Base-by-base conservation (phyloP, 1,140 invertebrate genomes). In the Agrilus planipennis region DNA sequence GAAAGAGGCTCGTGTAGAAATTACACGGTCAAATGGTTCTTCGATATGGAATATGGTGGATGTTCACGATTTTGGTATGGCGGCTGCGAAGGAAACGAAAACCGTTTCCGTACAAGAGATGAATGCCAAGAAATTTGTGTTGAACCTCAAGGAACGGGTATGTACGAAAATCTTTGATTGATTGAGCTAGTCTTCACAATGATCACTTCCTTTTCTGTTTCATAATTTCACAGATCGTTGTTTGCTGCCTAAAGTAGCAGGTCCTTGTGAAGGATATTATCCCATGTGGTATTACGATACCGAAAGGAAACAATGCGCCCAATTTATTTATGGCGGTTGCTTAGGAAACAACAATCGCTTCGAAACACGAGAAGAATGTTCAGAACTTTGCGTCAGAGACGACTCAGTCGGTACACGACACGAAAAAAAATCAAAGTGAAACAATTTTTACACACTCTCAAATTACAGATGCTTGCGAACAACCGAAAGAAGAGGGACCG, bases 1-100 rank as follows among this genome's bases (percentile, higher is more conserved):
- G 86, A 90, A 44, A 71, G 78, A 9, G 89, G 89, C 1, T 52
- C 71, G 0, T 91, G 89, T 54, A 66, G 75, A 15, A 85, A 92
- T 55, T 94, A 81, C 63, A 81, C 81, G 0, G 80, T 90, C 34
- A 79, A 83, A 53, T 94, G 86, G 83, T 92, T 77, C 72, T 96
- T 81, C 58, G 86, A 95, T 54, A 77, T 76, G 41, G 70, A 78
- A 16, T 92, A 92, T 61, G 89, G 88, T 11, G 82, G 83, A 11
- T 96, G 93, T 58, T 81, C 81, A 0, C 69, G 86, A 31, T 97
- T 96, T 66, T 94, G 89, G 87, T 96, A 93, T 59, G 89, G 91
- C 18, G 89, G 91, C 19, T 94, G 89, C 60, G 84, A 84, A 0
- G 91, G 92, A 25, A 97, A 96, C 58, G 77, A 72, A 3, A 93